phyloP scores from a whole-genome alignment of 2,888 invertebrate genomes.

The Philereme vetulata region DNA sequence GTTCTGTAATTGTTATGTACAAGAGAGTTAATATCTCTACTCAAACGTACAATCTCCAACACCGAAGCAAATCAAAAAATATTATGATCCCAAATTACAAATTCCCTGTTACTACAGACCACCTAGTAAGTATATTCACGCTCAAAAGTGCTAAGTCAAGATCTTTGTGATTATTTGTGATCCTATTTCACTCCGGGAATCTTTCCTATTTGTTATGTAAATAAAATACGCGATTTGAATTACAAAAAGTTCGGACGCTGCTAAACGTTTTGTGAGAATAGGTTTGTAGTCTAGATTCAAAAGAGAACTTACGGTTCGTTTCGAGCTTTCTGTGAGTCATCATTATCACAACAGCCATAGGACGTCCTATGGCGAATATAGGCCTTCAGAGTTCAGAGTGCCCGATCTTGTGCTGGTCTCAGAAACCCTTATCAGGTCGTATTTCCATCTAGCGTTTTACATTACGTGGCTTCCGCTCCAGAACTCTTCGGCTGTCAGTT shows the following conservation, averaged over 20 bases:
- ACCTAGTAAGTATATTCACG: constrained; percentile 44
- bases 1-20: no score
- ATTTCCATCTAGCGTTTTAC: no score
- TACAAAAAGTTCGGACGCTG: constrained; percentile 32
- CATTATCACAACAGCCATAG: no score
- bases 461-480: no score
- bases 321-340: no score
- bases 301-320: no score
- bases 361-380: no score
- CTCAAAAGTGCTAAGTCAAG: constrained; percentile 35
- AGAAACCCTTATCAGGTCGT: no score
- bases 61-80: constrained; percentile 24
- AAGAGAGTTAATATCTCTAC: no score
- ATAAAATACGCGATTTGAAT: constrained; percentile 37
- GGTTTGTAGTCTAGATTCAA: not conserved
- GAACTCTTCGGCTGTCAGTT: no score
- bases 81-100: constrained; percentile 58
- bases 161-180: constrained; percentile 10
- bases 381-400: no score
- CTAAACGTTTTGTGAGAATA: constrained; percentile 16
- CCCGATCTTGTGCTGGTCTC: no score
- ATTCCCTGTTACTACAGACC: constrained; percentile 52
- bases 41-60: not conserved
- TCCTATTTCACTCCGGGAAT: constrained; percentile 14
- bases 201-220: constrained; percentile 33